Conservation (phyloP, 2,113 vertebrate genomes). For the Rhipidura dahli region DNA sequence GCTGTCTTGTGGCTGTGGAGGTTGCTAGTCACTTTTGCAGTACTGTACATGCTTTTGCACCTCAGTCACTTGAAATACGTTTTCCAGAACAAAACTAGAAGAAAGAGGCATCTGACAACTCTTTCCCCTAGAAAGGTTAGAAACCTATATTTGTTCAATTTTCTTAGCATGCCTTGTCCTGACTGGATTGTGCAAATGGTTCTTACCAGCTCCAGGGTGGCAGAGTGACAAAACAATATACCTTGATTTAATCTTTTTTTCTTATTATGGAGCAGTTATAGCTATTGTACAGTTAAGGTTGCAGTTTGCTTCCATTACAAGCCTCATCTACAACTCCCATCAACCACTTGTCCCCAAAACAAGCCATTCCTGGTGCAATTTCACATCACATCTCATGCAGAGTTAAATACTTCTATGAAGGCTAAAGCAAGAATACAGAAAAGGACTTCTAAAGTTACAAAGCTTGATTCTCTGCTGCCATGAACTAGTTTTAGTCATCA, state of each 20-base stretch:
- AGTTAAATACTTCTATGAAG: neutral
- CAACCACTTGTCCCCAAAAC: neutral
- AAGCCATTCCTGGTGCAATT: conserved; percentile 6
- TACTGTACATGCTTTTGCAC: neutral
- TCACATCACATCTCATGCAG: neutral
- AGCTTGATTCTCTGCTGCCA: neutral
- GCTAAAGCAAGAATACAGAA: neutral
- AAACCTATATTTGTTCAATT: conserved; percentile 12
- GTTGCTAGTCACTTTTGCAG: neutral
- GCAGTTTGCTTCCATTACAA: neutral
- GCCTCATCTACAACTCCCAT: neutral
- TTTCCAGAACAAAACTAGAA: neutral
- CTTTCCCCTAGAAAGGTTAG: neutral
- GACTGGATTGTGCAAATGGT: neutral
- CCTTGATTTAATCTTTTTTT: conserved; percentile 4
- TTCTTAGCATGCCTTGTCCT: conserved; percentile 15
- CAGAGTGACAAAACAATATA: neutral
- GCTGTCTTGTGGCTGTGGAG: neutral
- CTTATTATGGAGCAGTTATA: neutral
- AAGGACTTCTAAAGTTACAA: neutral
- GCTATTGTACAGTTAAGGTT: conserved; percentile 7
- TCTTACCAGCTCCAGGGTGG: neutral
- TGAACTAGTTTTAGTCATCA: neutral
- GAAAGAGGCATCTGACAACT: neutral
- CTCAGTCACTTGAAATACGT: neutral